A percentile compares a stretch with the other conserved stretches of the same genome.
Evolutionary conservation across 2,888 invertebrate species (phyloP).

Genomic region (Lithosia quadra): DNA sequence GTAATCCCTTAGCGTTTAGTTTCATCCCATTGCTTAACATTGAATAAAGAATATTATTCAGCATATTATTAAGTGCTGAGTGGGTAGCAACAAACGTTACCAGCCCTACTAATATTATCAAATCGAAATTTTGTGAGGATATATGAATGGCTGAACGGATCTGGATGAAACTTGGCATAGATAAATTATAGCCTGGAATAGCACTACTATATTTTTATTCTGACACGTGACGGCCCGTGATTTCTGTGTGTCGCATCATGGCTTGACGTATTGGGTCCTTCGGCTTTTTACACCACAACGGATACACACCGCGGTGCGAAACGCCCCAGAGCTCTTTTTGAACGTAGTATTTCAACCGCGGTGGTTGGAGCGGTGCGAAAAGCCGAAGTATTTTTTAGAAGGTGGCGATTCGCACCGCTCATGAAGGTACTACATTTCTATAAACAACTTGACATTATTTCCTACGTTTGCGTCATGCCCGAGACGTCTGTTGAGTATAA

Average conservation of each 20-base stretch:
- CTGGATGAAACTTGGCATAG: background rate
- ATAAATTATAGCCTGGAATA: background rate
- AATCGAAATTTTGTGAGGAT: too few species aligned
- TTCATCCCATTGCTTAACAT: conserved; percentile 22
- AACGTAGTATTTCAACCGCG: too few species aligned
- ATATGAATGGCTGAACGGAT: background rate
- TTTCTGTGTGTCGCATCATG: too few species aligned
- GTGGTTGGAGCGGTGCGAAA: too few species aligned
- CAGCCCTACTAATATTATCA: background rate
- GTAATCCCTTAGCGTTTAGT: conserved; percentile 32
- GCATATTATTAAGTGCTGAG: background rate
- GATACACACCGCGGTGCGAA: too few species aligned
- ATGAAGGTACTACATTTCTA: background rate
- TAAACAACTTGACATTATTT: background rate
- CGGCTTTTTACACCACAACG: too few species aligned
- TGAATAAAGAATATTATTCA: background rate
- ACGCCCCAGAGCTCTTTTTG: too few species aligned
- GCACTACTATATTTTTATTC: too few species aligned
- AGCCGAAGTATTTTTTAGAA: too few species aligned
- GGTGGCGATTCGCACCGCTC: too few species aligned
- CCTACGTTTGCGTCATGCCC: background rate
- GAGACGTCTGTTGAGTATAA: background rate
- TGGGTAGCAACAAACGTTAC: background rate
- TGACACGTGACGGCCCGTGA: too few species aligned
- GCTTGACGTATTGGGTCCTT: too few species aligned